Evolutionary conservation across 1,140 invertebrate genomes (phyloP).

Genomic region (Caenorhabditis elegans): DNA sequence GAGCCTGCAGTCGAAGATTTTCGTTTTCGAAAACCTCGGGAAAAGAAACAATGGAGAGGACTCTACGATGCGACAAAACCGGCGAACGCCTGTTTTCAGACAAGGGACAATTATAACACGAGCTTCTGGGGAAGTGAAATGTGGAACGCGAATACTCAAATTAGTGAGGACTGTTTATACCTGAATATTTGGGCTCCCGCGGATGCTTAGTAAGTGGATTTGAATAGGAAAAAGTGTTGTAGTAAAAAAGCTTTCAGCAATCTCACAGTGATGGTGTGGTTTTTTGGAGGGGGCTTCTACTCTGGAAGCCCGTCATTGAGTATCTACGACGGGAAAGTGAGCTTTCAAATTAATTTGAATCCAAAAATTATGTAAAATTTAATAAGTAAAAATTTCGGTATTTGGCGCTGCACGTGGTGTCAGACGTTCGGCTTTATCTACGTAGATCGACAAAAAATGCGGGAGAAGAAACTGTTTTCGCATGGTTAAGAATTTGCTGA

Average conservation of each 20-base stretch:
- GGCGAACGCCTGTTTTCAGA: constrained; percentile 57
- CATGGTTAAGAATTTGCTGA: no score
- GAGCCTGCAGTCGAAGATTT: constrained; percentile 56
- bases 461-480: no score
- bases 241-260: constrained; percentile 52
- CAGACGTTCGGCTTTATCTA: no score
- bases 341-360: no score
- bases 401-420: no score
- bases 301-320: constrained; percentile 62
- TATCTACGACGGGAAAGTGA: constrained; percentile 59
- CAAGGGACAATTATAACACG: constrained; percentile 56
- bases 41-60: constrained; percentile 60
- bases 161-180: constrained; percentile 61
- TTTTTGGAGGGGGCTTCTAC: constrained; percentile 65
- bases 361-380: background rate
- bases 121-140: constrained; percentile 66
- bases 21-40: constrained; percentile 55
- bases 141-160: constrained; percentile 66
- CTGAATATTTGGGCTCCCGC: constrained; percentile 64
- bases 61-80: constrained; percentile 53
- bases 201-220: constrained; percentile 41
- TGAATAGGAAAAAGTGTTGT: background rate
- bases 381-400: background rate
- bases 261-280: constrained; percentile 66
- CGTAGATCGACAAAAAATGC: no score